Conservation (phyloP, 2,797 vertebrate genomes). For the Australoheros facetus region DNA sequence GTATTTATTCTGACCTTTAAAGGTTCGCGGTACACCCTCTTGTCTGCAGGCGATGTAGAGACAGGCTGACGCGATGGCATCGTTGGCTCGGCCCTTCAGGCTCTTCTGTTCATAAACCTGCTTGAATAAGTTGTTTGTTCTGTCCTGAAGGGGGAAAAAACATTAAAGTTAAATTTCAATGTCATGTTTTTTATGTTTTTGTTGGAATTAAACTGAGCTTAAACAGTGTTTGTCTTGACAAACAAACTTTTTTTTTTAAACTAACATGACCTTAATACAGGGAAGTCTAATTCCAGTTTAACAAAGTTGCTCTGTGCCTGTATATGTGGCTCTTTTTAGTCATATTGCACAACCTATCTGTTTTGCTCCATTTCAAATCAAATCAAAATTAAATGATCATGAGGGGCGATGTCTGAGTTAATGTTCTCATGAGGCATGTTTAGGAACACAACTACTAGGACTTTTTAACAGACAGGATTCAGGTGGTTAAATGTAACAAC, state of each 20-base stretch:
- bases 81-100: slow-evolving; percentile 97
- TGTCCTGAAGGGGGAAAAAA: slow-evolving; percentile 84
- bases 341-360: neutral
- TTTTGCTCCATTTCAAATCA: neutral
- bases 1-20: slow-evolving; percentile 88
- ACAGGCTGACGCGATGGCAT: slow-evolving; percentile 97
- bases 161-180: neutral
- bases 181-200: neutral
- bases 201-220: neutral
- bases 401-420: neutral
- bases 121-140: slow-evolving; percentile 99
- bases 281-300: neutral
- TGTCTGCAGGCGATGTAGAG: slow-evolving; percentile 99
- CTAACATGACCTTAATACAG: neutral
- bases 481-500: no score
- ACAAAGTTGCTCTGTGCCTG: neutral
- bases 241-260: no score
- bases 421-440: neutral
- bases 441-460: neutral
- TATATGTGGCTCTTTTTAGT: neutral
- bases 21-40: slow-evolving; percentile 96
- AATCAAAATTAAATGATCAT: neutral
- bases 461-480: no score
- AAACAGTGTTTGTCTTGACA: neutral
- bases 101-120: slow-evolving; percentile 99